Conservation (phyloP, 2,113 vertebrate species). For the Bufo bufo region DNA sequence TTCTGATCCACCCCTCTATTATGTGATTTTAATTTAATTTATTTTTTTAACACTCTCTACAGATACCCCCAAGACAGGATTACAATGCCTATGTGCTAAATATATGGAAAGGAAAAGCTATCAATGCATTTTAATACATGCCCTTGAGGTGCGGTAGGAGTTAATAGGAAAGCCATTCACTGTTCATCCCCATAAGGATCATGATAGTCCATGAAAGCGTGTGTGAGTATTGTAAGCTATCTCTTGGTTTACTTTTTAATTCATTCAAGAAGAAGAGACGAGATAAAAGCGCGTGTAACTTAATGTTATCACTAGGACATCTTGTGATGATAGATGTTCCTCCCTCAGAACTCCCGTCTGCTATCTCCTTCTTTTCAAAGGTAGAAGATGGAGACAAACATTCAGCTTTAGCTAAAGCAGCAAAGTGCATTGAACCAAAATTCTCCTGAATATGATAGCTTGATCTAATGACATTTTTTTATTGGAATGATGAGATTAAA, state of each 20-base stretch:
- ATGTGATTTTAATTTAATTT: constrained; percentile 19
- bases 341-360: constrained; percentile 53
- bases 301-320: constrained; percentile 60
- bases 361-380: constrained; percentile 59
- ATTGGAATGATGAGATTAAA: not conserved
- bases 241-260: constrained; percentile 36
- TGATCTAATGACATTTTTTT: not conserved
- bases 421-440: constrained; percentile 6
- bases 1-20: constrained; percentile 20
- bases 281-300: constrained; percentile 61
- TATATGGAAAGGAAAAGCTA: constrained; percentile 17
- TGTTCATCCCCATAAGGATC: not conserved
- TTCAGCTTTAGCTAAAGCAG: constrained; percentile 33
- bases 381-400: constrained; percentile 52
- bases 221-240: constrained; percentile 23
- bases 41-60: not conserved
- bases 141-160: not conserved
- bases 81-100: not conserved
- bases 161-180: constrained; percentile 19
- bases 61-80: not conserved
- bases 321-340: constrained; percentile 44
- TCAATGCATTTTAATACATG: constrained; percentile 11
- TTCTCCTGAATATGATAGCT: not conserved
- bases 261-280: constrained; percentile 48
- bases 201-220: not conserved